These are phyloP conservation scores for Aulostomus chinensis DNA, from an alignment of 2,797 vertebrate genomes.

Conservation along the genomic window DNA sequence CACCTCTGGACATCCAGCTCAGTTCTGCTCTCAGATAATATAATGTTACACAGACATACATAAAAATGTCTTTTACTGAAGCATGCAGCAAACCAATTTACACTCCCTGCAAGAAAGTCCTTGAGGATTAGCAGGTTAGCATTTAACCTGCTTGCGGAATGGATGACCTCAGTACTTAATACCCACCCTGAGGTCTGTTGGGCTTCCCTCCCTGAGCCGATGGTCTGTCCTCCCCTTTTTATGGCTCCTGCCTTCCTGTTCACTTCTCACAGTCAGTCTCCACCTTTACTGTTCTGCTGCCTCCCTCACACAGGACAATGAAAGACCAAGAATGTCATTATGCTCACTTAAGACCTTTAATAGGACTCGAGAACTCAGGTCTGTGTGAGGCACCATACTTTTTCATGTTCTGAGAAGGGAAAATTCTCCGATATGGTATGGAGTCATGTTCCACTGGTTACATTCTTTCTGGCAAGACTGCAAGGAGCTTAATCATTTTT, in stretches of 20 bases:
- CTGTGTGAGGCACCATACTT: slow-evolving; percentile 51
- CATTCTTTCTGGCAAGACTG: slow-evolving; percentile 53
- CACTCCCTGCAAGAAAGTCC: slow-evolving; percentile 27
- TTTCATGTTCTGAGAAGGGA: slow-evolving; percentile 58
- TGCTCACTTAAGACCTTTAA: slow-evolving; percentile 72
- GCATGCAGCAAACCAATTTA: slow-evolving; percentile 26
- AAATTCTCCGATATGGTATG: slow-evolving; percentile 49
- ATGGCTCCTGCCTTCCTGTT: slow-evolving; percentile 66
- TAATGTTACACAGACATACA: slow-evolving; percentile 15
- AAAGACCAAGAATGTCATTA: slow-evolving; percentile 74
- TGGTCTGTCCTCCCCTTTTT: slow-evolving; percentile 67
- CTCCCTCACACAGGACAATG: slow-evolving; percentile 67
- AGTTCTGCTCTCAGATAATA: slow-evolving; percentile 28
- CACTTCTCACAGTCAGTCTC: slow-evolving; percentile 64
- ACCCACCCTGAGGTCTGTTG: slow-evolving; percentile 61
- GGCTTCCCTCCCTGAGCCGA: slow-evolving; percentile 59
- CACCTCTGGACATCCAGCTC: slow-evolving; percentile 18
- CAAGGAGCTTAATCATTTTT: slow-evolving; percentile 70
- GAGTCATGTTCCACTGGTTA: slow-evolving; percentile 65
- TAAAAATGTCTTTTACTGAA: slow-evolving; percentile 24
- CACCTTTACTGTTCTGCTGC: slow-evolving; percentile 62
- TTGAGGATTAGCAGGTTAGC: slow-evolving; percentile 69
- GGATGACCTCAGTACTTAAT: slow-evolving; percentile 66
- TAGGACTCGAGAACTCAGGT: slow-evolving; percentile 50
- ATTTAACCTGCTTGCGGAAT: slow-evolving; percentile 67